These are phyloP conservation scores for Craniophora ligustri DNA, from an alignment of 2,888 invertebrate genomes.

Conservation along the genomic window DNA sequence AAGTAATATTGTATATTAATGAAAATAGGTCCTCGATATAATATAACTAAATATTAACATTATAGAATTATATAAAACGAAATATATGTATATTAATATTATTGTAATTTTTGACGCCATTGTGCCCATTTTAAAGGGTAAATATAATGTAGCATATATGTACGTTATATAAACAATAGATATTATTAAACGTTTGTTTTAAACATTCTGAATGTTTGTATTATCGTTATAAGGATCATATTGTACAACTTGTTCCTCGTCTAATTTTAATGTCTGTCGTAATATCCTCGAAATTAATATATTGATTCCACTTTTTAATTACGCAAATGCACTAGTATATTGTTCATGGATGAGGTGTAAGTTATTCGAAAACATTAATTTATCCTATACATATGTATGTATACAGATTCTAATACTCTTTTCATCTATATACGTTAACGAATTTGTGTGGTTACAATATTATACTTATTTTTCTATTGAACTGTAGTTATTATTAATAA, in stretches of 20 bases:
- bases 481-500: slow-evolving; percentile 72
- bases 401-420: slow-evolving; percentile 50
- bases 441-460: slow-evolving; percentile 67
- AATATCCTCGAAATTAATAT: slow-evolving; percentile 29
- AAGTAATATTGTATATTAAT: slow-evolving; percentile 20
- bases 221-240: slow-evolving; percentile 37
- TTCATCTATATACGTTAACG: slow-evolving; percentile 54
- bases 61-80: slow-evolving; percentile 10
- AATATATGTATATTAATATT: slow-evolving; percentile 20
- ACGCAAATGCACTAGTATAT: slow-evolving; percentile 27
- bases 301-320: slow-evolving; percentile 41
- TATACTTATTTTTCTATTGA: slow-evolving; percentile 81
- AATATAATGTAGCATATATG: slow-evolving; percentile 13
- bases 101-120: slow-evolving; percentile 32
- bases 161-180: slow-evolving; percentile 10
- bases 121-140: slow-evolving; percentile 13
- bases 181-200: slow-evolving; percentile 25
- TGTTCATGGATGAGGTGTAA: slow-evolving; percentile 49
- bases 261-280: slow-evolving; percentile 44
- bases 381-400: slow-evolving; percentile 42
- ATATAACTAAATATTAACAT: slow-evolving; percentile 18
- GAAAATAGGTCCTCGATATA: slow-evolving; percentile 16
- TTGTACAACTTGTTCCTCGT: slow-evolving; percentile 59
- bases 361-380: slow-evolving; percentile 41
- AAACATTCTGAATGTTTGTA: slow-evolving; percentile 40